These are phyloP conservation scores for Ascaphus truei DNA, from an alignment of 2,113 vertebrate species.

Conservation along the genomic window DNA sequence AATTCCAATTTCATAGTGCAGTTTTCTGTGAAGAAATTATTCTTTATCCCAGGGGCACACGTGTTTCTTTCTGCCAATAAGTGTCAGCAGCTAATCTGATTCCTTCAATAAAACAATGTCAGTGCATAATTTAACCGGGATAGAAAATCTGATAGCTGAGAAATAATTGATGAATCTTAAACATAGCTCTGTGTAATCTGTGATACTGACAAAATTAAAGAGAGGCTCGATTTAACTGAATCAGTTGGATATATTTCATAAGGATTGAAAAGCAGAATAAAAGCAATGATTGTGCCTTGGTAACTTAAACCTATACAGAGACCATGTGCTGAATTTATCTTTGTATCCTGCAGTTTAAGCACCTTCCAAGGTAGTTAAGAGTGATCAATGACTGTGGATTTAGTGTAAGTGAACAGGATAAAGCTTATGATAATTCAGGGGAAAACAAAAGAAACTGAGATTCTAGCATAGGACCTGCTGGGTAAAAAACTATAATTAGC, in stretches of 20 bases:
- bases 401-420: slow-evolving; percentile 1
- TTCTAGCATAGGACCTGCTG: too few relatives aligned
- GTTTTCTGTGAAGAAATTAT: slow-evolving; percentile 53
- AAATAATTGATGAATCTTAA: slow-evolving; percentile 65
- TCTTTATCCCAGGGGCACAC: slow-evolving; percentile 49
- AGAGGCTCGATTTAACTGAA: not conserved
- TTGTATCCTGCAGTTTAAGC: slow-evolving; percentile 1
- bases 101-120: slow-evolving; percentile 60
- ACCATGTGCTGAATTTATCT: not conserved
- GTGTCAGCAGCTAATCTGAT: slow-evolving; percentile 60
- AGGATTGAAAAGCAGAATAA: slow-evolving; percentile 32
- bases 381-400: slow-evolving; percentile 30
- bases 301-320: not conserved
- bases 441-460: not conserved
- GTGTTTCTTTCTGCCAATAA: slow-evolving; percentile 60
- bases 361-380: not conserved
- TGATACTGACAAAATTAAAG: not conserved
- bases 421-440: slow-evolving; percentile 16
- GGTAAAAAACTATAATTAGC: too few relatives aligned
- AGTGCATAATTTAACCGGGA: slow-evolving; percentile 65
- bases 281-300: slow-evolving; percentile 1
- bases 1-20: slow-evolving; percentile 41
- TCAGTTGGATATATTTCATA: not conserved
- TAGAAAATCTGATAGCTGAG: slow-evolving; percentile 50
- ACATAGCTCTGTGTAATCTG: slow-evolving; percentile 21